Percentiles rank a stretch among this genome's conserved stretches.
Conservation (phyloP, 2,113 vertebrate genomes). For the Orycteropus afer region DNA sequence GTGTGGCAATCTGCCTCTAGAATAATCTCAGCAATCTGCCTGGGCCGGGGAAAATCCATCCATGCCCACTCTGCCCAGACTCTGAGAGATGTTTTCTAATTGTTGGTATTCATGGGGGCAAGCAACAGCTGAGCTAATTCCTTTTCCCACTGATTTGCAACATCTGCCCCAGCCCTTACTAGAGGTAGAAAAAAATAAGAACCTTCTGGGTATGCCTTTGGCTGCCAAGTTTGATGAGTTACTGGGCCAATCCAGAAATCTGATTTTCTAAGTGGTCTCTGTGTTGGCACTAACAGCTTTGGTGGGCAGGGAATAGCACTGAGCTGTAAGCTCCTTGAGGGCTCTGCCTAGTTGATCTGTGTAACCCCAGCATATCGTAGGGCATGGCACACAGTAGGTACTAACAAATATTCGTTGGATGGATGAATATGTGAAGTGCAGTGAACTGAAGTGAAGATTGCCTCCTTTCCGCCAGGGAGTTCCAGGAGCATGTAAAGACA, state of each 20-base stretch:
- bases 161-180: neutral
- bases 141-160: neutral
- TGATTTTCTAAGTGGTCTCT: neutral
- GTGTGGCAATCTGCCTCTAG: conserved; percentile 34
- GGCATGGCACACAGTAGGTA: neutral
- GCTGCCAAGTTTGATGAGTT: neutral
- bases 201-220: neutral
- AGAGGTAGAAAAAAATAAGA: neutral
- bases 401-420: neutral
- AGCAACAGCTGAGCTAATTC: conserved; percentile 33
- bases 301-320: neutral
- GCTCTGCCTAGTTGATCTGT: neutral
- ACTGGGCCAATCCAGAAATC: neutral
- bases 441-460: neutral
- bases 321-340: neutral
- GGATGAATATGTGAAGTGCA: neutral
- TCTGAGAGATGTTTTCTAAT: conserved; percentile 17
- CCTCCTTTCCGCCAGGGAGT: neutral
- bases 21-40: conserved; percentile 45
- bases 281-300: neutral
- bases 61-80: neutral
- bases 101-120: neutral
- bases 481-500: neutral
- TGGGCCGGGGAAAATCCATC: conserved; percentile 10
- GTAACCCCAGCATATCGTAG: neutral